These are phyloP conservation scores for Pelobates fuscus DNA, from an alignment of 2,113 vertebrate genomes.

Conservation along the genomic window DNA sequence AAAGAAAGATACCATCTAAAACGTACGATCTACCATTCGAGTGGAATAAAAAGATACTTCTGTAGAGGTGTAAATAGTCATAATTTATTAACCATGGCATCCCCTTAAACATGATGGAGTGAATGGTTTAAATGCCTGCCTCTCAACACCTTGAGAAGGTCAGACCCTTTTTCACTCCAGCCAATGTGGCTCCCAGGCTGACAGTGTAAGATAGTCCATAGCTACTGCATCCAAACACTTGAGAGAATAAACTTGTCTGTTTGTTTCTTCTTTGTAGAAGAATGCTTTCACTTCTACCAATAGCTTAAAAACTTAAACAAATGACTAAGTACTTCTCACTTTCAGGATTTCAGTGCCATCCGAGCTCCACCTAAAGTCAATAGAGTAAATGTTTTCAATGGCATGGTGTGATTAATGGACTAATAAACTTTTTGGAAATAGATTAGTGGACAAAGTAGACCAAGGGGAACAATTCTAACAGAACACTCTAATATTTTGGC, in stretches of 20 bases:
- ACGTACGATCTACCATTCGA: slow-evolving; percentile 70
- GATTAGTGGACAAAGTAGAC: no score
- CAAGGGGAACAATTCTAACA: no score
- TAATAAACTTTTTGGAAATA: no score
- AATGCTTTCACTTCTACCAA: neutral
- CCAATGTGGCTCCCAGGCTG: slow-evolving; percentile 42
- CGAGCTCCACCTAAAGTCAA: no score
- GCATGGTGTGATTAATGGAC: no score
- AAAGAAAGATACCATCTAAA: slow-evolving; percentile 65
- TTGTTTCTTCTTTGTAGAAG: neutral
- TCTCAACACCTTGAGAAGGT: slow-evolving; percentile 69
- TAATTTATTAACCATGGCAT: slow-evolving; percentile 79
- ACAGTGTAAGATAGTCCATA: neutral
- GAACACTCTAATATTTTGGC: no score
- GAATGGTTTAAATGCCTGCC: slow-evolving; percentile 71
- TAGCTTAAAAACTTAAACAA: neutral
- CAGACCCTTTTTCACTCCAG: slow-evolving; percentile 61
- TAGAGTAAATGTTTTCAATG: no score
- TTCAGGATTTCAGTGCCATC: neutral
- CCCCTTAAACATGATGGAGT: slow-evolving; percentile 73
- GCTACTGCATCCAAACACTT: neutral
- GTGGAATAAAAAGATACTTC: slow-evolving; percentile 72
- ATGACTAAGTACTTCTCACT: neutral
- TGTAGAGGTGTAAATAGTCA: slow-evolving; percentile 72
- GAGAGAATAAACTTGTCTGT: neutral